Base-by-base conservation (phyloP, 2,888 invertebrate genomes). In the Heliconius cydno region DNA sequence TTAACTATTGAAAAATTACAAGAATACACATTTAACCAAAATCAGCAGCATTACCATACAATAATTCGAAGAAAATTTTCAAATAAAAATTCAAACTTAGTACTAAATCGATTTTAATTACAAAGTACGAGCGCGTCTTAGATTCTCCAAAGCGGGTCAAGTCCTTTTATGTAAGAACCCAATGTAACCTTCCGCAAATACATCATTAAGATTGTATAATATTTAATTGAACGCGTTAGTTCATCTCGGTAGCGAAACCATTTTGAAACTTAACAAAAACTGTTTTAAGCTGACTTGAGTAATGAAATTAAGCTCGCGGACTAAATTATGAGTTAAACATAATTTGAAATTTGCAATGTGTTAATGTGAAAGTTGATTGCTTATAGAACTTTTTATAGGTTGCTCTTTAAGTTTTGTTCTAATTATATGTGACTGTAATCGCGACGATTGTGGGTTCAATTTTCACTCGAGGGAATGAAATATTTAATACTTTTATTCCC, bases 191-290 rank as follows among this genome's bases (percentile, higher is more conserved):
- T 68, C 79, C 79, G 79, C 79, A 68, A 80, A 72, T 73, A 72
- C 67, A 80, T 78, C 78, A 81, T 80, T 80, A 70, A 76, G 63
- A 70, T 81, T 81, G 67, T 78, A 81, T 78, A 78, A 80, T 76
- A 78, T 68, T 73, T 76, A 60, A 79, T 81, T 79, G 74, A 79
- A 74, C 52, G 6, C 68, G n/a, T 70, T 73, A 68, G 75, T 63
- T 12, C 25, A 75, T 76, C 12, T 22, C 73, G 60, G 73, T 73
- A 73, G 73, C 60, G 57, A 38, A 70, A 76, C 6, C 77, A 63
- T 79, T 76, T 76, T 46, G 71, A 76, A 75, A 79, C 52, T 30
- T 12, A 28, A 46, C 41, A 71, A 71, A 76, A 70, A 76, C 63
- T 71, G 13, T 63, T 60, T 75, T 52, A 70, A 70, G 57, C 30